Conservation (phyloP, 1,140 invertebrate genomes). For the Nilaparvata lugens region DNA sequence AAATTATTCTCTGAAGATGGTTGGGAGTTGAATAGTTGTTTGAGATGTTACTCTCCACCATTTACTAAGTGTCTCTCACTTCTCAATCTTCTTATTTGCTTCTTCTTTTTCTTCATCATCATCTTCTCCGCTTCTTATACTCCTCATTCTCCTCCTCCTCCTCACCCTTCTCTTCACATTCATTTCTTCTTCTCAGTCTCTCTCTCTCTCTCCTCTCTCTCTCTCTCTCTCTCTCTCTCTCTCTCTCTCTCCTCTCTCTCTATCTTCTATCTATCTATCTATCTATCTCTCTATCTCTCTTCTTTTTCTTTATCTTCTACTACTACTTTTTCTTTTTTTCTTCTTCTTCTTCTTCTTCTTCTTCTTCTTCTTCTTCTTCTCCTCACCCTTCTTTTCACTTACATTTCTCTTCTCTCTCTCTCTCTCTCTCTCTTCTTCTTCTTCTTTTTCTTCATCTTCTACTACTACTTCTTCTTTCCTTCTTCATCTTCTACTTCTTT, state of each 20-base stretch:
- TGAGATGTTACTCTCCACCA: no score
- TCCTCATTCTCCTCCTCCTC: no score
- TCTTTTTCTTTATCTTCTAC: background rate
- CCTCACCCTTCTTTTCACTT: background rate
- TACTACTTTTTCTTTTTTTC: background rate
- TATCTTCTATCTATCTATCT: slow-evolving; percentile 2
- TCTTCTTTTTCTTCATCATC: no score
- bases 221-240: background rate
- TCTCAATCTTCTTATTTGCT: no score
- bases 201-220: background rate
- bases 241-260: background rate
- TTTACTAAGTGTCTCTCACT: no score
- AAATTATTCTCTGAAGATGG: no score
- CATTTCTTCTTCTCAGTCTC: background rate
- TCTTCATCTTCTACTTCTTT: background rate
- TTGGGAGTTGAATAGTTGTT: no score
- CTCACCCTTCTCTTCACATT: no score
- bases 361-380: background rate
- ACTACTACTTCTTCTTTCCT: background rate
- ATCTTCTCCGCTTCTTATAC: no score
- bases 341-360: background rate
- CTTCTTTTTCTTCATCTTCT: background rate
- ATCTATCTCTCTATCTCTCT: background rate
- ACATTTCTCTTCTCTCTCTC: background rate
- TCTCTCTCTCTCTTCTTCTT: background rate